Evolutionary conservation across 2,113 vertebrate genomes (phyloP).

Genomic region (Diadophis punctatus): DNA sequence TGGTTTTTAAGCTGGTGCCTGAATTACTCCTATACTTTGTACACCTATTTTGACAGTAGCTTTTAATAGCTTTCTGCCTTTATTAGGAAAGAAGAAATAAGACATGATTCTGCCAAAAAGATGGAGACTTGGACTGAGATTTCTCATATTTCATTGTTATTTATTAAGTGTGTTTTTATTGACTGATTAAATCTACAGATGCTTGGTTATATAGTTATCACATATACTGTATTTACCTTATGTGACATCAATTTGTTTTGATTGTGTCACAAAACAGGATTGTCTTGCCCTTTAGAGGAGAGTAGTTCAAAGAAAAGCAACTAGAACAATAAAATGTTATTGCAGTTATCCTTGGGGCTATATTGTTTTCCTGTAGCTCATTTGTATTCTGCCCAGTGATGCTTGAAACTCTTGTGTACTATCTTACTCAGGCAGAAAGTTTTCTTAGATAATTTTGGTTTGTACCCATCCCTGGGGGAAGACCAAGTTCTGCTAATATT

Average conservation of each 20-base stretch:
- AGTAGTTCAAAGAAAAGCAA: not conserved
- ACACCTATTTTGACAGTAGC: not conserved
- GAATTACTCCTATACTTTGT: not conserved
- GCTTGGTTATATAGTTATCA: not conserved
- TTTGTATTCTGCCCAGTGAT: not conserved
- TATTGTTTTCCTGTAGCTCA: slow-evolving; percentile 20
- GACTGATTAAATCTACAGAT: not conserved
- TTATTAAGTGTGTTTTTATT: not conserved
- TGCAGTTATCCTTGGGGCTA: not conserved
- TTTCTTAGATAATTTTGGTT: not conserved
- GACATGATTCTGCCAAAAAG: not conserved
- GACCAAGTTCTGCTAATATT: not conserved
- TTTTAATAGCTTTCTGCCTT: not conserved
- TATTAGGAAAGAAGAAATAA: not conserved
- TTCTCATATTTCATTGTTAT: not conserved
- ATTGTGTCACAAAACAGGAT: not conserved
- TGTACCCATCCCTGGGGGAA: not conserved
- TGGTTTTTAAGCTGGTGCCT: not conserved
- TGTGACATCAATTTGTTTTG: slow-evolving; percentile 7
- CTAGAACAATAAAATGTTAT: not conserved
- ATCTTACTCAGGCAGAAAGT: not conserved
- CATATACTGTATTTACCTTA: slow-evolving; percentile 9
- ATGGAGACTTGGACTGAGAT: not conserved
- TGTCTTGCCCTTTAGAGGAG: not conserved
- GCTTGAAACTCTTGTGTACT: not conserved